A percentile compares a stretch with the other conserved stretches of the same genome.
These are phyloP conservation scores for Urocynchramus pylzowi DNA, from an alignment of 2,113 vertebrate genomes.

Conservation along the genomic window DNA sequence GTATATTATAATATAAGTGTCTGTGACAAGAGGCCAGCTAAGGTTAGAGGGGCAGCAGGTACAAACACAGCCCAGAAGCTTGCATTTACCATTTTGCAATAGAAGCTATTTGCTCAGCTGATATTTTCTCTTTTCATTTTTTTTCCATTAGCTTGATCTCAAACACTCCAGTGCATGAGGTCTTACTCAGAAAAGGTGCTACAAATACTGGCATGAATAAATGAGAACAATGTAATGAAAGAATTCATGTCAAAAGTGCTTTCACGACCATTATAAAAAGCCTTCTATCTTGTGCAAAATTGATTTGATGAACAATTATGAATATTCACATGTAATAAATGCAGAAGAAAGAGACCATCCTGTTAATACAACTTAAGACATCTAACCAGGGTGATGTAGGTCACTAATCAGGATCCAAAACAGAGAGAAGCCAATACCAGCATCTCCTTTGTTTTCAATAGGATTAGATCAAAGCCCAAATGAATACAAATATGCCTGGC, in stretches of 20 bases:
- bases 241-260: not conserved
- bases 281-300: not conserved
- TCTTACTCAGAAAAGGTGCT: not conserved
- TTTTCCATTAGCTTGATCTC: not conserved
- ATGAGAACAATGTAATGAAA: not conserved
- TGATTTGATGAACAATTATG: constrained; percentile 11
- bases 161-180: not conserved
- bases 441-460: not conserved
- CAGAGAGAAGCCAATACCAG: not conserved
- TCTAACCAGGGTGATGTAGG: not conserved
- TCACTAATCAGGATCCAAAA: not conserved
- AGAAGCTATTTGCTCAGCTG: not conserved
- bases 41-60: not conserved
- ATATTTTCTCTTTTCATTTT: not conserved
- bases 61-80: not conserved
- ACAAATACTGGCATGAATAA: not conserved
- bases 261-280: not conserved
- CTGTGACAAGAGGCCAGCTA: not conserved
- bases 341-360: not conserved
- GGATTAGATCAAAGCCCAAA: not conserved
- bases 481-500: not conserved
- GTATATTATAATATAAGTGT: not conserved
- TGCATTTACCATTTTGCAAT: not conserved
- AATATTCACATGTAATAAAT: constrained; percentile 1
- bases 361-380: not conserved